Evolutionary conservation across 2,888 invertebrate genomes (phyloP), one percentile per base, ranked within the genome.

Genomic region (Mesorhabditis spiculigera): DNA sequence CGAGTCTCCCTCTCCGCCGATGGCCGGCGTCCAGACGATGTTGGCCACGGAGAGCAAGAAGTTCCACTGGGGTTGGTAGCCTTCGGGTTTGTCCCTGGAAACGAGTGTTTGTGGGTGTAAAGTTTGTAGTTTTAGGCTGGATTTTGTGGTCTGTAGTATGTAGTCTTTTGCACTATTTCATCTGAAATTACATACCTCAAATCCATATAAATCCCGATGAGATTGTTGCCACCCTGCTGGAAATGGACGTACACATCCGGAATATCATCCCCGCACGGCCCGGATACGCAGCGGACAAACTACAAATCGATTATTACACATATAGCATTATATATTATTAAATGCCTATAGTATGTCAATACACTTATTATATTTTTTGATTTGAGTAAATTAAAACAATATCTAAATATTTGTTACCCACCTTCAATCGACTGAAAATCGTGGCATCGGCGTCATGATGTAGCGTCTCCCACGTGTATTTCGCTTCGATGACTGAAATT

Each of bases 211-310:
- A 77, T 74, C 1, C 63, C 58, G 1, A 72, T 68, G 44, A 78
- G 67, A 58, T 80, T 80, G 72, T 80, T 80, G 13, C 80, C 80
- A 45, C 80, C 80, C 68, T 75, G 76, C 2, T 68, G 68, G 70
- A 80, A 78, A 43, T 73, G 50, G 5, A 78, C 69, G 68, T 73
- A 78, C 8, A 80, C 68, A 6, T 75, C 75, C 2, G 73, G 70
- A n/a, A 73, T 67, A 42, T 62, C 50, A 8, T 73, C 61, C 41
- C 77, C 78, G 44, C 80, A 80, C 66, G 76, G 75, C 10, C 69
- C 73, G 5, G 73, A 72, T 58, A 71, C 71, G 68, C 80, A 80
- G 42, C 73, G 68, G 4, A 73, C 75, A 10, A 78, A 63, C 80
- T 79, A 66, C 42, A 72, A 66, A 44, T 4, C 41, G n/a, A 41